Percentiles rank a stretch among this genome's conserved stretches.
Conservation (phyloP, 2,113 vertebrate genomes). For the Callipepla squamata region DNA sequence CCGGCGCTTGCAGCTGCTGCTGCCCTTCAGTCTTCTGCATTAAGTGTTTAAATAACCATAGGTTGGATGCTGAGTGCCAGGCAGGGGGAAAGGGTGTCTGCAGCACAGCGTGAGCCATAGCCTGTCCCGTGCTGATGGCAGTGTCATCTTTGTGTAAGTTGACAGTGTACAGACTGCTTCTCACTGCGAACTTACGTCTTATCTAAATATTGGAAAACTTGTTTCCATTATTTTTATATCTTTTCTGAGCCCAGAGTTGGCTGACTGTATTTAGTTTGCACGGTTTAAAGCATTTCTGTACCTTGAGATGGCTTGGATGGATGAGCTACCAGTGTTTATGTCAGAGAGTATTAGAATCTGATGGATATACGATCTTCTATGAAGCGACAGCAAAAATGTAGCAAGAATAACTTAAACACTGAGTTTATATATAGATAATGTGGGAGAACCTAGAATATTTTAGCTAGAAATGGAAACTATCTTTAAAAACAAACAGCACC, state of each 20-base stretch:
- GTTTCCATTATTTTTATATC: not conserved
- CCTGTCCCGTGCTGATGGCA: not conserved
- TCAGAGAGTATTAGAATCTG: not conserved
- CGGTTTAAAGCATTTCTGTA: not conserved
- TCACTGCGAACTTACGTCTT: not conserved
- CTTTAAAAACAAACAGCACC: not conserved
- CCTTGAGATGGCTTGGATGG: not conserved
- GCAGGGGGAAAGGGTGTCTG: not conserved
- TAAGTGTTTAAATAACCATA: not conserved
- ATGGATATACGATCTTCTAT: not conserved
- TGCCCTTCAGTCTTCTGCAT: not conserved
- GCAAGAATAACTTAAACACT: not conserved
- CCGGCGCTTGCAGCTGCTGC: conserved; percentile 2
- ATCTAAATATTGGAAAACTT: not conserved
- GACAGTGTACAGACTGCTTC: not conserved
- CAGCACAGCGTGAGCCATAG: not conserved
- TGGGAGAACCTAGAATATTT: not conserved
- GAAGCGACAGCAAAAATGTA: not conserved
- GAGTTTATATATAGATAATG: not conserved
- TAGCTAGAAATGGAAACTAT: not conserved
- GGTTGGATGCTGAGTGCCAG: not conserved
- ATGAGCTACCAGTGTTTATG: not conserved
- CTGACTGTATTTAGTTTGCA: not conserved
- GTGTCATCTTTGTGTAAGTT: not conserved
- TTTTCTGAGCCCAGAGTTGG: not conserved